Conservation (phyloP, 2,797 vertebrate genomes). For the Hypotaenidia philippensis region DNA sequence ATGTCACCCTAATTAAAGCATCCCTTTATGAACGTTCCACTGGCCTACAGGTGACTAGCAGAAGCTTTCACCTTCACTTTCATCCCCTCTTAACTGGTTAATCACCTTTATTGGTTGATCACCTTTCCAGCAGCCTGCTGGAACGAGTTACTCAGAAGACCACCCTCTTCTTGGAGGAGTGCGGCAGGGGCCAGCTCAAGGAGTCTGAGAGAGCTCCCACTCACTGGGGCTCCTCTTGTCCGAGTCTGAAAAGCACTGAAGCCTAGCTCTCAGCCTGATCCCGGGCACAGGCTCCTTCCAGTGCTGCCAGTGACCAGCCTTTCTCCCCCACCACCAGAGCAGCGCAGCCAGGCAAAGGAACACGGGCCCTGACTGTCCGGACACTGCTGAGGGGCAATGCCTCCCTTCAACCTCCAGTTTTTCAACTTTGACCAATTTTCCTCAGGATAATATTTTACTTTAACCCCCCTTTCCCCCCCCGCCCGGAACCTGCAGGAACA, state of each 20-base stretch:
- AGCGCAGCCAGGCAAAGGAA: fast-evolving
- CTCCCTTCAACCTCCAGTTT: neutral
- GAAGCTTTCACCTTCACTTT: neutral
- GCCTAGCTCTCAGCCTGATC: fast-evolving
- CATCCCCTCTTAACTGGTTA: neutral
- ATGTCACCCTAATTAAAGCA: neutral
- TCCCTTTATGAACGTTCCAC: neutral
- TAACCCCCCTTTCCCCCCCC: neutral
- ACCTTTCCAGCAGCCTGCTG: neutral
- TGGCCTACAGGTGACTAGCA: neutral
- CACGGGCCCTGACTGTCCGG: fast-evolving
- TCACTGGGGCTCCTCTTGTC: neutral
- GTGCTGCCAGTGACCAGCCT: fast-evolving
- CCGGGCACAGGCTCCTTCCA: fast-evolving
- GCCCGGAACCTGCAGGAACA: neutral
- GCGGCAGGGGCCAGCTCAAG: neutral
- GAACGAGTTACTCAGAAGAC: constrained; percentile 6
- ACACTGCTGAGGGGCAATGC: neutral
- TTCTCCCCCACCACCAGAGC: fast-evolving
- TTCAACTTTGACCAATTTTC: neutral
- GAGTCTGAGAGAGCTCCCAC: neutral
- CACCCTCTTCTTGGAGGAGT: fast-evolving
- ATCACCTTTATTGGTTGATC: neutral
- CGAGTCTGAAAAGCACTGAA: neutral
- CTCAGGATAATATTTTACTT: neutral